Conservation (phyloP, 2,113 vertebrate species). For the Isichthys henryi region DNA sequence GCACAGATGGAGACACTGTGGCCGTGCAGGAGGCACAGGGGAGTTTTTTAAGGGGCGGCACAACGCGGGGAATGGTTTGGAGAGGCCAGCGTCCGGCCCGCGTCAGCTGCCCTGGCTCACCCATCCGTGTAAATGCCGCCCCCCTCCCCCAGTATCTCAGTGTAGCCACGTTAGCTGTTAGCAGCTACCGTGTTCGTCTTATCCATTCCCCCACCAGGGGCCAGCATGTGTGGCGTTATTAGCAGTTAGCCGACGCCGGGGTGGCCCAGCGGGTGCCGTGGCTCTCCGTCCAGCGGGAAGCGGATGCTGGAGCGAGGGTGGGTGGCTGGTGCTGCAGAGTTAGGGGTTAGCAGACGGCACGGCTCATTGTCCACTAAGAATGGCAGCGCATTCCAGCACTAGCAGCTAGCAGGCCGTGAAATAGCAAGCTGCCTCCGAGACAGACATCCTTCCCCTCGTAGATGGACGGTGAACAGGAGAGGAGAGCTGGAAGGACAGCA, state of each 20-base stretch:
- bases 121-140: slow-evolving; percentile 24
- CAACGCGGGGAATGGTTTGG: slow-evolving; percentile 46
- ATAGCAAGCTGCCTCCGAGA: slow-evolving; percentile 80
- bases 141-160: slow-evolving; percentile 16
- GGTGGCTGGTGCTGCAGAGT: slow-evolving; percentile 48
- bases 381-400: slow-evolving; percentile 73
- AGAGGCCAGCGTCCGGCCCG: slow-evolving; percentile 48
- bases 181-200: not conserved
- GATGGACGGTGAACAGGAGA: slow-evolving; percentile 56
- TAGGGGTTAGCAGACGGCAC: slow-evolving; percentile 51
- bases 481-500: slow-evolving; percentile 46
- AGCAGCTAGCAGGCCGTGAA: slow-evolving; percentile 92
- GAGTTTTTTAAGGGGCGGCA: slow-evolving; percentile 44
- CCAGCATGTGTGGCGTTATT: not conserved
- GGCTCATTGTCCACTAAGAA: slow-evolving; percentile 68
- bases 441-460: slow-evolving; percentile 68
- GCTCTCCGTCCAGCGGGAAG: slow-evolving; percentile 35
- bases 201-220: not conserved
- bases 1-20: slow-evolving; percentile 21
- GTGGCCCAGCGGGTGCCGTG: slow-evolving; percentile 12
- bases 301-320: not conserved
- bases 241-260: not conserved
- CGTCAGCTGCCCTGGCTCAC: slow-evolving; percentile 30
- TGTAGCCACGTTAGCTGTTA: not conserved
- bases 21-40: slow-evolving; percentile 9